A percentile compares a stretch with the other conserved stretches of the same genome.
phyloP scores from a whole-genome alignment of 1,140 invertebrate species.

The Thalassaphorura encarpata region DNA sequence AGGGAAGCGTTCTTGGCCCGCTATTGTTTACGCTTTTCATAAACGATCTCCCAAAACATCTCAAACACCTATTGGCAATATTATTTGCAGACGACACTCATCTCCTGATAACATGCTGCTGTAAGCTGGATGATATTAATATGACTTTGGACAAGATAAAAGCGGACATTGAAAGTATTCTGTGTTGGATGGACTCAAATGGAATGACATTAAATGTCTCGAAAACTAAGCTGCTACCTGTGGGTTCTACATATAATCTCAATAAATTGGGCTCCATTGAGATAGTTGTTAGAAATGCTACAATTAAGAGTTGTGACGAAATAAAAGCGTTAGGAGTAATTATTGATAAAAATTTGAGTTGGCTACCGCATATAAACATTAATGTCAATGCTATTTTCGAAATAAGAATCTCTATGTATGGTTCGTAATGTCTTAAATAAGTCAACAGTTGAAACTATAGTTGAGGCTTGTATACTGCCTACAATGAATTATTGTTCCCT shows the following conservation, averaged over 20 bases:
- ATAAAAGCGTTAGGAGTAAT: background rate
- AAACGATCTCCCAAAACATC: background rate
- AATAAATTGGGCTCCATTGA: background rate
- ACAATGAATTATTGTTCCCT: background rate
- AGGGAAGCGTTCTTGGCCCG: background rate
- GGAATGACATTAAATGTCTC: background rate
- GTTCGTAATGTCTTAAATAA: background rate
- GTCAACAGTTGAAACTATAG: background rate
- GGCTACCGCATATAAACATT: background rate
- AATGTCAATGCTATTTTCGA: background rate
- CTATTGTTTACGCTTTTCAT: background rate
- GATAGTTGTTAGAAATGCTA: background rate
- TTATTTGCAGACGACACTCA: slow-evolving; percentile 1
- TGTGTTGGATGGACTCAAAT: background rate
- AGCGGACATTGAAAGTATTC: background rate
- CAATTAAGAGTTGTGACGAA: background rate
- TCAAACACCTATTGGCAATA: background rate
- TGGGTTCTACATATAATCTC: background rate
- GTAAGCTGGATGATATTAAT: background rate
- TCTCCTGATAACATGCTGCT: background rate
- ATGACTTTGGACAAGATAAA: background rate
- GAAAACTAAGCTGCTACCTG: background rate
- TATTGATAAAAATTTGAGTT: background rate
- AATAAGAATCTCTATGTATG: background rate
- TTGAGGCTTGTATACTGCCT: background rate